phyloP scores from a whole-genome alignment of 2,797 vertebrate genomes.

The Mormyrus proboscirostris region DNA sequence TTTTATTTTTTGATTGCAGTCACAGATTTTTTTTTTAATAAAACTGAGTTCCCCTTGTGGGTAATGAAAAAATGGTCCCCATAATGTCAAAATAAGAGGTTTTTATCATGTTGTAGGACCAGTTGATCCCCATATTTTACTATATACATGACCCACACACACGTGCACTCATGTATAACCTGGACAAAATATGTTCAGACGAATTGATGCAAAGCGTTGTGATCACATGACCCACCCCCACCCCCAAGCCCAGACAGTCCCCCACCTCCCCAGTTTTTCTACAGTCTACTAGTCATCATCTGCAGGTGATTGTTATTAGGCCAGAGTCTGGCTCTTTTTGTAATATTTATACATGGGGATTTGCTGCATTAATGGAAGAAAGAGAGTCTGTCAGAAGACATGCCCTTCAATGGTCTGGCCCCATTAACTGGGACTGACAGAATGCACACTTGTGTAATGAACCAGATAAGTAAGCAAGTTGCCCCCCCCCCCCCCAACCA shows the following conservation, averaged over 20 bases:
- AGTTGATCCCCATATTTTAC: background rate
- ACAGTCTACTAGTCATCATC: background rate
- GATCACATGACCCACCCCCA: background rate
- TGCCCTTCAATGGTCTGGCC: slow-evolving; percentile 20
- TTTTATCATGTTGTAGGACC: background rate
- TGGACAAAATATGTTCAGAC: background rate
- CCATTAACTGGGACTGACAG: slow-evolving; percentile 53
- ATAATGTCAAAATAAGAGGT: background rate
- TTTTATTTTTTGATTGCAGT: background rate
- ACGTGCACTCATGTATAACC: background rate
- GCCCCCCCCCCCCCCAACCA: background rate
- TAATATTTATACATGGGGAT: background rate
- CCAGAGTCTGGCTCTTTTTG: background rate
- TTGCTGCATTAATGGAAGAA: background rate
- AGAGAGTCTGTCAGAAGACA: background rate
- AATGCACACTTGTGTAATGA: slow-evolving; percentile 22
- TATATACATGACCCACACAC: background rate
- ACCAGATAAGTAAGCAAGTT: slow-evolving; percentile 31
- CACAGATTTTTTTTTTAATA: background rate
- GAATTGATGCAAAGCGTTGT: background rate
- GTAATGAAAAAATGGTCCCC: background rate
- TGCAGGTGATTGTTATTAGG: background rate
- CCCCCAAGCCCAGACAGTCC: background rate
- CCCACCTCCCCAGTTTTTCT: background rate
- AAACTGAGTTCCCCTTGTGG: background rate